A percentile compares a stretch with the other conserved stretches of the same genome.
phyloP scores from a whole-genome alignment of 2,888 invertebrate genomes.

The Prenolepis imparis region DNA sequence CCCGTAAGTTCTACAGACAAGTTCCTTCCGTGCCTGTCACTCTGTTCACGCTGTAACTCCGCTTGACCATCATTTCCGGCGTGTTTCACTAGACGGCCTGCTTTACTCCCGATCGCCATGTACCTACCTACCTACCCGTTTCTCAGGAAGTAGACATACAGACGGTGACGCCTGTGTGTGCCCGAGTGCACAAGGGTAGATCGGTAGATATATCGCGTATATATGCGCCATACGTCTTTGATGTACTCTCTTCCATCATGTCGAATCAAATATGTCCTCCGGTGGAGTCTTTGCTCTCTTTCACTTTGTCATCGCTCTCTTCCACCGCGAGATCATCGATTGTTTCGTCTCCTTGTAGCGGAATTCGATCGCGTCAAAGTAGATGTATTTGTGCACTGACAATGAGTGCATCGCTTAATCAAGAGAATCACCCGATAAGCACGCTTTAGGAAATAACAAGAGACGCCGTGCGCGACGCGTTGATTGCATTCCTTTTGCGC shows the following conservation, averaged over 20 bases:
- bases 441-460: constrained; percentile 33
- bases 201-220: constrained; percentile 17
- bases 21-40: constrained; percentile 50
- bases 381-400: not conserved
- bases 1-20: constrained; percentile 45
- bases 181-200: not conserved
- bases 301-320: not conserved
- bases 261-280: constrained; percentile 21
- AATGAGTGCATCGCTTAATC: not conserved
- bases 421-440: constrained; percentile 2
- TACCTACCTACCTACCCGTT: constrained; percentile 28
- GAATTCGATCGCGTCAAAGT: not conserved
- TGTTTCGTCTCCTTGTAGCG: not conserved
- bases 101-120: constrained; percentile 47
- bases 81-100: constrained; percentile 35
- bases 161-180: constrained; percentile 37
- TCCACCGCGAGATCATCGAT: not conserved
- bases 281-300: not conserved
- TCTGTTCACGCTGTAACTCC: constrained; percentile 26
- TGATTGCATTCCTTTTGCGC: constrained; percentile 20
- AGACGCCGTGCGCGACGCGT: not conserved
- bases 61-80: constrained; percentile 56
- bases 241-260: constrained; percentile 34
- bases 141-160: constrained; percentile 44
- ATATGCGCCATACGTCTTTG: constrained; percentile 21